Base-by-base conservation (phyloP, 2,113 vertebrate genomes). In the Nibea coibor region DNA sequence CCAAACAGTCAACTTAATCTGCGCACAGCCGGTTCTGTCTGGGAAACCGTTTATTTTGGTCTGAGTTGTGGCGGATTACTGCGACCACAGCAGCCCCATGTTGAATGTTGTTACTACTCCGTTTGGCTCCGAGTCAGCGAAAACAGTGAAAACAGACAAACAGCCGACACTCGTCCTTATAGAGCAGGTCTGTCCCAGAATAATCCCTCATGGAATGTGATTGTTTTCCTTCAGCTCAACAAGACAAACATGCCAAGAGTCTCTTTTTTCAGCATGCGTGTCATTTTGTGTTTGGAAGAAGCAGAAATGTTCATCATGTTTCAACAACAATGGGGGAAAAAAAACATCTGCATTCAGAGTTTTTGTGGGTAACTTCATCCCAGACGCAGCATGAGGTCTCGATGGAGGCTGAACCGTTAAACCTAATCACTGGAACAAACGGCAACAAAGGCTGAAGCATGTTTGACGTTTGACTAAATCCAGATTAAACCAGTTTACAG, bases 101-200 rank as follows among this genome's bases (percentile, higher is more conserved):
- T 19, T 53, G 48, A 20, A 47, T 12, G 45, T 47, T 28, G 22
- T 65, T 53, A 68, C 31, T 58, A 20, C 28, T 81, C 42, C 26
- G 17, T 58, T 43, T 83, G 65, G 66, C 66, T 75, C 43, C 0
- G 68, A 50, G 65, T 74, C 58, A 73, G n/a, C 15, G 10, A 80
- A 68, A 84, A 78, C 82, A 79, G 0, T 51, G n/a, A 72, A 69
- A 68, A 39, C 14, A 63, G 22, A 83, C 28, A 77, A 73, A 81
- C 61, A 61, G 20, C 53, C 54, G 31, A 56, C 28, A 72, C 17
- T 10, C 5, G 50, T 54, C 24, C 59, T 82, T 15, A 51, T 28
- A 68, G 22, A 35, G 50, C 70, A 72, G 47, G 69, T 51, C 43
- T 56, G 45, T 82, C 48, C 53, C 48, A 42, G 59, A 48, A 73